Evolutionary conservation across 2,888 invertebrate species (phyloP), one percentile per base, ranked within the genome.

Genomic region (Metacarcinus magister): DNA sequence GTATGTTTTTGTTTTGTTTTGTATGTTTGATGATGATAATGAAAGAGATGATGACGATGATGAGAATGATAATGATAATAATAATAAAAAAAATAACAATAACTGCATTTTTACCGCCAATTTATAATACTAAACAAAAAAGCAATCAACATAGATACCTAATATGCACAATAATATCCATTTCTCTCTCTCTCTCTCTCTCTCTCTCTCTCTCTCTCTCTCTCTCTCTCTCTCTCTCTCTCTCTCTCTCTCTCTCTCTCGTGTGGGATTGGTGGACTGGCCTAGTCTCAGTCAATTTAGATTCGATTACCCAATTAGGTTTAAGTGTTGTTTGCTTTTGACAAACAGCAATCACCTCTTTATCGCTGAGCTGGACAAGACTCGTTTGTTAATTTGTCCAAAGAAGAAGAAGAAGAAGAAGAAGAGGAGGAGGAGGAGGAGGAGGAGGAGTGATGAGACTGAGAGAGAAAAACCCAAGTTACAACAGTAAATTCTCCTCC

Each of bases 161-260:
- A 19, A 7, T 3, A 92, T 46, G 3, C 13, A 46, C 19, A 23
- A n/a, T 28, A 5, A 23, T 32, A 5, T n/a, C 43, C 2, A 28
- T 54, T 54, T 92, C n/a, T 48, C 54, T 32, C 48, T 48, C 48
- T 48, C 48, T 89, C 48, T 54, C 92, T 32, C 92, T 92, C 92
- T 91, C 91, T 91, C 91, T 44, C 91, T 91, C 44, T 91, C 91
- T 44, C 44, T 91, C 91, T 91, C 39, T 44, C 44, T 44, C 44
- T 44, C 91, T 44, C 44, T 44, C 91, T 43, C 91, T 91, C 91
- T 91, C 91, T 91, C 91, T 43, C 43, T 7, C 91, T 28, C 82
- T 82, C 82, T 82, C 82, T 82, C 82, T 82, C 82, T 82, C 19
- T 7, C 82, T 7, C 82, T 28, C n/a, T 5, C 82, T 16, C 82